Conservation (phyloP, 2,797 vertebrate species). For the Notoglanidium macrostoma region DNA sequence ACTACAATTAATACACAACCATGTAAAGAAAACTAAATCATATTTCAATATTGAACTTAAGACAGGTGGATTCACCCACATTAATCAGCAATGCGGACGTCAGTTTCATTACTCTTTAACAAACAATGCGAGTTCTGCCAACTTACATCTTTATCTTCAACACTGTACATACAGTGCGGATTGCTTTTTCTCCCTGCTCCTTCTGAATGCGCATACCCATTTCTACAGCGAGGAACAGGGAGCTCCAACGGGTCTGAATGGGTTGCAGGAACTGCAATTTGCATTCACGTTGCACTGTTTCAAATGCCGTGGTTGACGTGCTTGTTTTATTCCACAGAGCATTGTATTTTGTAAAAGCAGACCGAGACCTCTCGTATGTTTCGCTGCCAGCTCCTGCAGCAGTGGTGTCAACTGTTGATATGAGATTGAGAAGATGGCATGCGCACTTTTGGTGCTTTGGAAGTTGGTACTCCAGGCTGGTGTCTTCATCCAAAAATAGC, state of each 20-base stretch:
- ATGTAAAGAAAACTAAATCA: too few relatives aligned
- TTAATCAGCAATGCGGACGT: too few relatives aligned
- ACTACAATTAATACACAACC: too few relatives aligned
- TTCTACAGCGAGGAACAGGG: conserved; percentile 23
- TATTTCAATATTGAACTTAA: too few relatives aligned
- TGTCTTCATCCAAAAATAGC: conserved; percentile 27
- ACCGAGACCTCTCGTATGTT: conserved; percentile 29
- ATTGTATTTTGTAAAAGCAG: conserved; percentile 44
- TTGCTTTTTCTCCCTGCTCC: conserved; percentile 19
- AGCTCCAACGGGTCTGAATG: too few relatives aligned
- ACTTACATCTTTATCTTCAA: conserved; percentile 26
- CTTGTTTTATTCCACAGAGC: conserved; percentile 47
- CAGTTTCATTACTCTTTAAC: too few relatives aligned
- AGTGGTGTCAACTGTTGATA: conserved; percentile 26
- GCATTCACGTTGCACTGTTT: conserved; percentile 30
- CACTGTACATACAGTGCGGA: conserved; percentile 2
- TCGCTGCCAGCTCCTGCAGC: conserved; percentile 22
- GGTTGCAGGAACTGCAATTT: conserved; percentile 34
- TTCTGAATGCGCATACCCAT: neutral
- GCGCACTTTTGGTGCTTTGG: conserved; percentile 31
- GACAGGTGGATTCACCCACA: too few relatives aligned
- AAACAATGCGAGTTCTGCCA: too few relatives aligned
- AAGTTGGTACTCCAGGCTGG: conserved; percentile 33
- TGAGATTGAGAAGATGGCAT: conserved; percentile 41
- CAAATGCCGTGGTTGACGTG: conserved; percentile 37